Base-by-base conservation (phyloP, 2,113 vertebrate genomes). In the Oceanodroma tethys region DNA sequence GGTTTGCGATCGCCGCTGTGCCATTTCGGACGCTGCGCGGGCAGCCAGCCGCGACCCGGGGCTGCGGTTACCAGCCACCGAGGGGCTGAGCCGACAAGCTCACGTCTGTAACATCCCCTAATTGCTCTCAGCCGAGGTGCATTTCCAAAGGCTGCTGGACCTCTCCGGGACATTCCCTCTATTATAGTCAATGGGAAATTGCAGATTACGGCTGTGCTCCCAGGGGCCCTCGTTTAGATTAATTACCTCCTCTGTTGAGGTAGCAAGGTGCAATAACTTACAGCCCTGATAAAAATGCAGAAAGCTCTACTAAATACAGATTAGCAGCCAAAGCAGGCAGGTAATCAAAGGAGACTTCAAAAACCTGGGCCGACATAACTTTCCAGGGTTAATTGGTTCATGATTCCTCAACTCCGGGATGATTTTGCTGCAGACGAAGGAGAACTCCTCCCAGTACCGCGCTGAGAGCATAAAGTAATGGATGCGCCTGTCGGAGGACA, bases 301-400 rank as follows among this genome's bases (percentile, higher is more conserved):
- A 86, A 66, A 63, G 26, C 70, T 79, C 81, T 78, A 82, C 82
- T 79, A 90, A 94, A 62, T 10, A 53, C 53, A 90, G 88, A 92
- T 88, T 80, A 93, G 65, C 67, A 60, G 75, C 48, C 53, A 3
- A 3, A 26, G 74, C 42, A 60, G 84, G 58, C 90, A 82, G 36
- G 82, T 68, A 81, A 68, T 84, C 74, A 93, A 66, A 91, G 89
- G 73, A 79, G 43, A 67, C 93, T 72, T 89, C 78, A 87, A 81
- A 95, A 90, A 60, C 32, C 19, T 3, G 67, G 79, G 58, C 80
- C 13, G 8, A 13, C 53, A 68, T 22, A 40, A 84, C 86, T 90
- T 60, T 13, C 25, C 34, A 27, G 90, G 58, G 66, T 86, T 93
- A 90, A 96, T 72, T 75, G n/a, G 43, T 43, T 82, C 66, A n/a